A percentile compares a stretch with the other conserved stretches of the same genome.
Evolutionary conservation across 2,797 vertebrate genomes (phyloP).

Genomic region (Coccyzus lansbergi): DNA sequence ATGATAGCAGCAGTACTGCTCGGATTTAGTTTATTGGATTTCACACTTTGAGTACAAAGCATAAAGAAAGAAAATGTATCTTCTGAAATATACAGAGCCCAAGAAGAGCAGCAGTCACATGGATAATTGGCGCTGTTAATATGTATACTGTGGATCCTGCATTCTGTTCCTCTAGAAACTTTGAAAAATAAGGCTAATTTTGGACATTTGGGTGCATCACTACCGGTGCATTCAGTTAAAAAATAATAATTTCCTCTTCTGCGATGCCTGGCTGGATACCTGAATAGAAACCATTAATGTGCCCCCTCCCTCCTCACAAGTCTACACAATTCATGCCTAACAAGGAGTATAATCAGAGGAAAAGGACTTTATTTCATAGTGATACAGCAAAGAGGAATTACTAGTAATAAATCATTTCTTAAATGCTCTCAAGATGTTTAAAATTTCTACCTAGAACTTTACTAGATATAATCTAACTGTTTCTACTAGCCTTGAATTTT

Average conservation of each 20-base stretch:
- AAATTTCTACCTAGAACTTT: neutral
- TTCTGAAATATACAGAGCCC: neutral
- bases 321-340: slow-evolving; percentile 1
- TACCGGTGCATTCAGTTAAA: slow-evolving; percentile 56
- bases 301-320: neutral
- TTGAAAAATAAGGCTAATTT: slow-evolving; percentile 58
- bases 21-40: slow-evolving; percentile 17
- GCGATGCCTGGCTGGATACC: neutral
- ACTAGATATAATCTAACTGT: neutral
- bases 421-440: neutral
- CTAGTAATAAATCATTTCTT: neutral
- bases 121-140: slow-evolving; percentile 53
- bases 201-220: neutral
- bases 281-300: slow-evolving; percentile 39
- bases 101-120: neutral
- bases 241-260: slow-evolving; percentile 50
- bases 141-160: neutral
- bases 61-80: neutral
- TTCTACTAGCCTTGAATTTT: neutral
- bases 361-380: neutral
- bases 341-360: neutral
- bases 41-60: neutral
- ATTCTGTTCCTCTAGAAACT: slow-evolving; percentile 19
- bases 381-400: neutral
- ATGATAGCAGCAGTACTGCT: neutral